Evolutionary conservation across 2,113 vertebrate genomes (phyloP).

Genomic region (Mobula hypostoma): DNA sequence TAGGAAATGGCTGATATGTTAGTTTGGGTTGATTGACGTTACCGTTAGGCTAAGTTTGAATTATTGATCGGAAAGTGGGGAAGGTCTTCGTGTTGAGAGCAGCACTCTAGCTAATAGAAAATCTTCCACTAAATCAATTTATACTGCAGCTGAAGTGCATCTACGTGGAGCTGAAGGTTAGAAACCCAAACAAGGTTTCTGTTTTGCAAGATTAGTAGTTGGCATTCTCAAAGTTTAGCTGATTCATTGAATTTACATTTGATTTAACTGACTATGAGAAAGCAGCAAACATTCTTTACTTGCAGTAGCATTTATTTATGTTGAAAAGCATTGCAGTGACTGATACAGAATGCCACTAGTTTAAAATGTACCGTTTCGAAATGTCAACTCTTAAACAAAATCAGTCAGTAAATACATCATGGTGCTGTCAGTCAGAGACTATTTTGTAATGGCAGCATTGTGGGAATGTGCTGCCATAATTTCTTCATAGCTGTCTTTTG

Average conservation of each 20-base stretch:
- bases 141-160: conserved; percentile 47
- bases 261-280: conserved; percentile 35
- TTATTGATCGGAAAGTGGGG: conserved; percentile 57
- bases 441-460: conserved; percentile 43
- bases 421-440: conserved; percentile 46
- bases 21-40: conserved; percentile 49
- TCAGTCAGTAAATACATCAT: conserved; percentile 48
- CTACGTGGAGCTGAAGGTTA: conserved; percentile 45
- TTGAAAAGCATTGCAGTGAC: conserved; percentile 40
- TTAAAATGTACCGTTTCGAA: conserved; percentile 46
- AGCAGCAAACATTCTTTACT: conserved; percentile 16
- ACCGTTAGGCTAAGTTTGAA: conserved; percentile 57
- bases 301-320: conserved; percentile 13
- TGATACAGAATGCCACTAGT: conserved; percentile 38
- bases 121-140: conserved; percentile 60
- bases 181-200: conserved; percentile 45
- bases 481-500: conserved; percentile 44
- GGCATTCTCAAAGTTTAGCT: conserved; percentile 1
- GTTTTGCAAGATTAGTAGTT: conserved; percentile 43
- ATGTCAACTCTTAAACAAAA: conserved; percentile 48
- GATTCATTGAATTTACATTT: conserved; percentile 45
- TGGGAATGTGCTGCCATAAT: conserved; percentile 45
- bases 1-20: conserved; percentile 38
- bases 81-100: conserved; percentile 51
- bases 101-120: conserved; percentile 57